phyloP scores from a whole-genome alignment of 2,888 invertebrate species.

The Pseudeuparius sepicola region DNA sequence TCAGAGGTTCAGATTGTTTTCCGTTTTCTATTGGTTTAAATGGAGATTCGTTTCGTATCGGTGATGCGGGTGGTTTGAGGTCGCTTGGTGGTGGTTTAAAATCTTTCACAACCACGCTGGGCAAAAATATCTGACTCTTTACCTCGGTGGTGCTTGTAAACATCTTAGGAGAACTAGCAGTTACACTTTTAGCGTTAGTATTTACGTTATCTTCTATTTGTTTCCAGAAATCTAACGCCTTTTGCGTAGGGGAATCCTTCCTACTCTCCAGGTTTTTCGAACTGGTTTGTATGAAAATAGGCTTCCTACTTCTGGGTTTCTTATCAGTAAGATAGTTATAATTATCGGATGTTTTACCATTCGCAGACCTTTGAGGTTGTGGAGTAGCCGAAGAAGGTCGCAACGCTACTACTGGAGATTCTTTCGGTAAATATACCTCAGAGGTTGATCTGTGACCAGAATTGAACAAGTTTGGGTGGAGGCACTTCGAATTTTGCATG shows the following conservation, averaged over 20 bases:
- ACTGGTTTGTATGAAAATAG: slow-evolving; percentile 55
- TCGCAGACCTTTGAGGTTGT: slow-evolving; percentile 28
- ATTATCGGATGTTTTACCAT: slow-evolving; percentile 27
- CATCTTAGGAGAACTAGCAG: slow-evolving; percentile 31
- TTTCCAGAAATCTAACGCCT: slow-evolving; percentile 55
- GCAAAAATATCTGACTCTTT: slow-evolving; percentile 35
- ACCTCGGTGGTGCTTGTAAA: slow-evolving; percentile 36
- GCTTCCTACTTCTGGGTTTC: slow-evolving; percentile 60
- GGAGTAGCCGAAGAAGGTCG: slow-evolving; percentile 38
- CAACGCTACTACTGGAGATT: slow-evolving; percentile 27
- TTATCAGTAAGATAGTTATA: slow-evolving; percentile 63
- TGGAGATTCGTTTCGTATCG: slow-evolving; percentile 3
- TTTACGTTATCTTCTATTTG: slow-evolving; percentile 43
- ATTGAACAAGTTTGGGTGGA: slow-evolving; percentile 34
- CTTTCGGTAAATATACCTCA: slow-evolving; percentile 34
- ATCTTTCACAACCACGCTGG: slow-evolving; percentile 26
- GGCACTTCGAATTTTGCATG: slow-evolving; percentile 27
- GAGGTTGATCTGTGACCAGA: slow-evolving; percentile 34
- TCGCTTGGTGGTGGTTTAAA: slow-evolving; percentile 14
- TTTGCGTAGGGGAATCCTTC: slow-evolving; percentile 33
- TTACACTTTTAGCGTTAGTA: slow-evolving; percentile 14
- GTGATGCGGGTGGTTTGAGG: neutral
- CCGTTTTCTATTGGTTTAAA: slow-evolving; percentile 3
- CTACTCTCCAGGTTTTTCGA: slow-evolving; percentile 31
- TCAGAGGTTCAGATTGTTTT: slow-evolving; percentile 6